Evolutionary conservation across 2,888 invertebrate species (phyloP).

Genomic region (Dryocosmus kuriphilus): DNA sequence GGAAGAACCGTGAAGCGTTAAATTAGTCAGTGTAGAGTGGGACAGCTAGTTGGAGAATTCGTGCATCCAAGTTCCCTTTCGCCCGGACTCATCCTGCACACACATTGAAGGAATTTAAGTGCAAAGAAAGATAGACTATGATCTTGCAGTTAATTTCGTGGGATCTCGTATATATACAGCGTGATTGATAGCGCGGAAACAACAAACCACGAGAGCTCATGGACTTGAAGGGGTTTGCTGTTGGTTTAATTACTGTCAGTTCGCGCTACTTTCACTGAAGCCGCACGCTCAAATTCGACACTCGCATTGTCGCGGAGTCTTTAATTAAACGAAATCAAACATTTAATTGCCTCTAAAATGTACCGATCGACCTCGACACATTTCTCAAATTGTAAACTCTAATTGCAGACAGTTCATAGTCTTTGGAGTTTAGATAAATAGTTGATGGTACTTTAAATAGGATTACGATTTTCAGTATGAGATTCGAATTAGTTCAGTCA

Average conservation of each 20-base stretch:
- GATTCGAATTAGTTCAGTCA: not conserved
- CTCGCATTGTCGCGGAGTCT: constrained; percentile 13
- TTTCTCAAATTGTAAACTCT: constrained; percentile 10
- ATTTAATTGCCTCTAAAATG: constrained; percentile 11
- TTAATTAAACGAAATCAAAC: constrained; percentile 32
- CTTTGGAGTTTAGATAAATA: not conserved
- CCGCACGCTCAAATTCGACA: not conserved
- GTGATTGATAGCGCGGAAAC: constrained; percentile 25
- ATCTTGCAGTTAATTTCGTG: constrained; percentile 22
- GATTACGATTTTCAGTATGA: not conserved
- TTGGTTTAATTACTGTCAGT: constrained; percentile 30
- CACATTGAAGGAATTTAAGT: not conserved
- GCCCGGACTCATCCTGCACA: not conserved
- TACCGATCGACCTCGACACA: constrained; percentile 2
- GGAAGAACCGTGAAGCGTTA: constrained; percentile 18
- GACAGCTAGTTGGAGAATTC: not conserved
- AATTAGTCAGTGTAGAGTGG: constrained; percentile 6
- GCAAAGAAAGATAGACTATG: constrained; percentile 1
- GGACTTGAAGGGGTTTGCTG: constrained; percentile 25
- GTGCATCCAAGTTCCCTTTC: not conserved
- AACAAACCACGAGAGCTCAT: constrained; percentile 22
- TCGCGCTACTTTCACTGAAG: constrained; percentile 14
- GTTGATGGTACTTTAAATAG: not conserved
- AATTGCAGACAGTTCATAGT: not conserved
- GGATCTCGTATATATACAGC: constrained; percentile 3